A percentile compares a stretch with the other conserved stretches of the same genome.
Conservation (phyloP, 1,140 invertebrate genomes). For the Lineus longissimus region DNA sequence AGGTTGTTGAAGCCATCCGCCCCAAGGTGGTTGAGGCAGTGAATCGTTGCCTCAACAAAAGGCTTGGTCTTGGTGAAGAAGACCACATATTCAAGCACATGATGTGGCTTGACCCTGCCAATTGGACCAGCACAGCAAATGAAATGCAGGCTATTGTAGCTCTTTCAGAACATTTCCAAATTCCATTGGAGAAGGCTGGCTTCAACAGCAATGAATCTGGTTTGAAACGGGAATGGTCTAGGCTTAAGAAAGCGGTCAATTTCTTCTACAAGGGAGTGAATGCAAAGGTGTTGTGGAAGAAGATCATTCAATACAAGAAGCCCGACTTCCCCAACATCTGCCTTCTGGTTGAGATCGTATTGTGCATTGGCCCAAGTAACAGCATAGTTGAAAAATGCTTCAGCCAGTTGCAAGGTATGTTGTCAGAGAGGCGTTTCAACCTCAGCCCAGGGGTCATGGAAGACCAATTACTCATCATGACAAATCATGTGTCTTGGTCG, state of each 20-base stretch:
- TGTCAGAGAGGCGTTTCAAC: neutral
- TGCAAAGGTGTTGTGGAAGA: neutral
- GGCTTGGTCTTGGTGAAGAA: neutral
- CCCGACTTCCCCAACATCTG: slow-evolving; percentile 1
- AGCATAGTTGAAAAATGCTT: slow-evolving; percentile 6
- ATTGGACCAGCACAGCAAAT: neutral
- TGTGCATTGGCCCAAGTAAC: slow-evolving; percentile 6
- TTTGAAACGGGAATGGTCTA: neutral
- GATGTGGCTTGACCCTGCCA: neutral
- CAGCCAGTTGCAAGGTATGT: neutral
- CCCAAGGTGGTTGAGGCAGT: neutral
- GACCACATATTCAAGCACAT: neutral
- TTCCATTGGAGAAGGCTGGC: neutral
- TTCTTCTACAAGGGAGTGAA: neutral
- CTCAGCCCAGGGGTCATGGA: neutral
- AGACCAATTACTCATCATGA: neutral
- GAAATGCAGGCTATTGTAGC: neutral
- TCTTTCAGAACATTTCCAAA: neutral
- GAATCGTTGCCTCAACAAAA: neutral
- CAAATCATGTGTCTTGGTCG: neutral
- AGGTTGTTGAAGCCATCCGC: neutral
- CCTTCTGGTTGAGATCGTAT: neutral
- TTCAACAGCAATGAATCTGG: neutral
- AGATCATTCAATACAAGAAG: neutral
- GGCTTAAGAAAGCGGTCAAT: neutral